A percentile compares a stretch with the other conserved stretches of the same genome.
These are phyloP conservation scores for Zaprionus capensis DNA, from an alignment of 1,140 invertebrate species.

Conservation along the genomic window DNA sequence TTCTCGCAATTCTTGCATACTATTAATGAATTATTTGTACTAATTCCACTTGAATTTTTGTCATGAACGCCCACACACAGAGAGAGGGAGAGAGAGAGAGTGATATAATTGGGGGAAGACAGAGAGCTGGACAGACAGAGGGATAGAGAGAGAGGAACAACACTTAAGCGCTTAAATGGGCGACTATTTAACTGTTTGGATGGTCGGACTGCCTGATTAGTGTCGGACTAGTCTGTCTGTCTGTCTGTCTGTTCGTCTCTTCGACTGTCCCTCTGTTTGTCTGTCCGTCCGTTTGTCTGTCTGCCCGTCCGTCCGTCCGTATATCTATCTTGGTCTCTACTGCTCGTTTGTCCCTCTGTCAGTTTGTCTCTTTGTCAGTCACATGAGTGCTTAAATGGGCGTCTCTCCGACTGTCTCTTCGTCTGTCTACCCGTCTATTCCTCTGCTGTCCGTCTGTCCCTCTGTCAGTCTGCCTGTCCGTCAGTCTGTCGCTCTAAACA, in stretches of 20 bases:
- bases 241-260: too few relatives aligned
- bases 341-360: not conserved
- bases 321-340: too few relatives aligned
- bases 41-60: constrained; percentile 23
- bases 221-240: not conserved
- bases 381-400: too few relatives aligned
- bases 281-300: too few relatives aligned
- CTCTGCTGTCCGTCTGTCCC: not conserved
- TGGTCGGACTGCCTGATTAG: too few relatives aligned
- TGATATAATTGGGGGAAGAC: not conserved
- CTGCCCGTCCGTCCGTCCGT: too few relatives aligned
- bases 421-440: not conserved
- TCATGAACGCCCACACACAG: not conserved
- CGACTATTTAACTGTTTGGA: constrained; percentile 12
- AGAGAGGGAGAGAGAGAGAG: not conserved
- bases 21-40: not conserved
- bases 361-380: not conserved
- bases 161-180: constrained; percentile 23
- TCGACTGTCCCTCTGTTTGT: too few relatives aligned
- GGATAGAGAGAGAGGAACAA: not conserved
- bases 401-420: not conserved
- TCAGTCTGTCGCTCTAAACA: constrained; percentile 57
- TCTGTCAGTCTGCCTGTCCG: not conserved
- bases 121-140: not conserved
- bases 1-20: constrained; percentile 6